A percentile compares a stretch with the other conserved stretches of the same genome.
Evolutionary conservation across 2,113 vertebrate genomes (phyloP).

Genomic region (Cottus gobio): DNA sequence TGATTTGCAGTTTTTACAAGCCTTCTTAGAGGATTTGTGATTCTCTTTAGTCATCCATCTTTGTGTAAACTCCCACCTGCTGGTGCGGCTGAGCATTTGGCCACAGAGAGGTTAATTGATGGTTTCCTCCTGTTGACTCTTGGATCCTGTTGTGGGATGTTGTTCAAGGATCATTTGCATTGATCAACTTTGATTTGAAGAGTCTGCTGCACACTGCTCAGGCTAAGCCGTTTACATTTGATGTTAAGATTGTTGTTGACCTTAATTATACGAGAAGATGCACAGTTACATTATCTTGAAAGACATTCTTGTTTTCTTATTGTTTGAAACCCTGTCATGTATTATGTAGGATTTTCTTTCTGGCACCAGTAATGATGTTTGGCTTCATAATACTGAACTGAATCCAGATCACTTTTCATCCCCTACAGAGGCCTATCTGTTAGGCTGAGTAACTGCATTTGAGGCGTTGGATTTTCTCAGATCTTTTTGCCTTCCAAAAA

Average conservation of each 20-base stretch:
- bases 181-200: constrained; percentile 32
- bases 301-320: not conserved
- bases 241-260: not conserved
- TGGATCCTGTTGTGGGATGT: constrained; percentile 29
- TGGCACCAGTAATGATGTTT: not conserved
- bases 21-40: constrained; percentile 19
- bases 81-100: constrained; percentile 30
- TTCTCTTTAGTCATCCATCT: constrained; percentile 22
- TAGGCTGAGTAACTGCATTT: not conserved
- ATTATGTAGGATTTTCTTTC: not conserved
- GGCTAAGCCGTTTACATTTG: not conserved
- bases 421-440: not conserved
- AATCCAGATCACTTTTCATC: not conserved
- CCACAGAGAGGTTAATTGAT: constrained; percentile 44
- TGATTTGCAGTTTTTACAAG: not conserved
- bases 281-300: not conserved
- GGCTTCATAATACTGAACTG: not conserved
- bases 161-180: constrained; percentile 45
- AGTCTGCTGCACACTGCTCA: constrained; percentile 6
- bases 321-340: not conserved
- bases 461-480: not conserved
- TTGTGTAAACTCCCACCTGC: constrained; percentile 18
- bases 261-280: not conserved
- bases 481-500: not conserved
- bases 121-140: constrained; percentile 25